Base-by-base conservation (phyloP, 1,140 invertebrate genomes). In the Bombus huntii region DNA sequence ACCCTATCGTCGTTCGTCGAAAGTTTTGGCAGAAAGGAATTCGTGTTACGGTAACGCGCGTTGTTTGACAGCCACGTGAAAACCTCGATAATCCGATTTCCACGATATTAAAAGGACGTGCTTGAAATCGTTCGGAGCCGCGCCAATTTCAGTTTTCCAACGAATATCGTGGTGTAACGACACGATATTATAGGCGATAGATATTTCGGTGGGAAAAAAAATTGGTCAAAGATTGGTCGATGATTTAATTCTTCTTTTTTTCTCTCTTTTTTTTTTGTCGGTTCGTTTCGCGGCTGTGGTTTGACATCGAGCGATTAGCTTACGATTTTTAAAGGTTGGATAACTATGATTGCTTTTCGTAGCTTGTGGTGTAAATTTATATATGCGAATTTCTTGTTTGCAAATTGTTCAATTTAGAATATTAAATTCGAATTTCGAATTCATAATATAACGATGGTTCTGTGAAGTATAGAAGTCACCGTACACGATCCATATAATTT, bases 51-150 rank as follows among this genome's bases (percentile, higher is more conserved):
- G 39, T 70, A 53, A 34, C 47, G 18, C 57, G 59, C 83, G 77
- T 80, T 85, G 83, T 80, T 80, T 47, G 77, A 80, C 34, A 68
- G 44, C 73, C 25, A 22, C 62, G 25, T 37, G 44, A 42, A 37
- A 42, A 15, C 66, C 75, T 78, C 83, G 83, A 80, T 85, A 80
- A 70, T 70, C 39, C 78, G 78, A 70, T 80, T 80, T 70, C 15
- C 25, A 28, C 65, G 78, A 80, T 80, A 70, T 80, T 80, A 80
- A 80, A 80, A 70, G 44, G 31, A 28, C 65, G 34, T 70, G 65
- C 42, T 70, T 70, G 42, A 71, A 71, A 80, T 79, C 39, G 59
- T 22, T 34, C 44, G 73, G n/a, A 31, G 10, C 10, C 25, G 13
- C 57, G 57, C 18, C 25, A 79, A 79, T 79, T 79, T 66, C 76